Evolutionary conservation across 2,113 vertebrate species (phyloP).

Genomic region (Stegostoma tigrinum): DNA sequence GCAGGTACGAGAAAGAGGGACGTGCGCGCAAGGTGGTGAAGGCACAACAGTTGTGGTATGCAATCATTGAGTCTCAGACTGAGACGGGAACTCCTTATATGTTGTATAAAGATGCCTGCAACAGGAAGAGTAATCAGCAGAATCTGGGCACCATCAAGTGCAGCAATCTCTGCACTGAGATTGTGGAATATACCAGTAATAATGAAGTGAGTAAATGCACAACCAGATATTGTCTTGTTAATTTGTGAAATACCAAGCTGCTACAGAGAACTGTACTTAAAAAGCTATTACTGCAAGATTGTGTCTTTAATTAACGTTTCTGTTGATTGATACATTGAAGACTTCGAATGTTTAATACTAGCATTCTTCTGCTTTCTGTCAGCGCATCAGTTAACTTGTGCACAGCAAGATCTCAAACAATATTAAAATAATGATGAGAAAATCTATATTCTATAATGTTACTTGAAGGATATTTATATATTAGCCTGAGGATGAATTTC

Average conservation of each 20-base stretch:
- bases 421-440: background rate
- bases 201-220: conserved; percentile 70
- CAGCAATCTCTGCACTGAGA: conserved; percentile 91
- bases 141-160: conserved; percentile 94
- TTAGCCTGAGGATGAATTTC: background rate
- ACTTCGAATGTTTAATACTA: background rate
- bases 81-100: conserved; percentile 95
- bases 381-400: background rate
- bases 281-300: background rate
- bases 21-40: conserved; percentile 76
- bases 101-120: conserved; percentile 95
- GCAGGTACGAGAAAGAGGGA: conserved; percentile 81
- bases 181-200: conserved; percentile 86
- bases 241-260: background rate
- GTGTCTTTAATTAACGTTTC: background rate
- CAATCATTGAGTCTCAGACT: conserved; percentile 91
- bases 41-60: conserved; percentile 91
- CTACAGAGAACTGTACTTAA: background rate
- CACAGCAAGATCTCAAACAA: background rate
- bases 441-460: background rate
- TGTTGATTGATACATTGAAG: too few relatives aligned
- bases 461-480: background rate
- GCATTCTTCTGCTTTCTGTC: background rate
- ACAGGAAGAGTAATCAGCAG: conserved; percentile 94
- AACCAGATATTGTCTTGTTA: background rate